Percentiles rank a stretch among this genome's conserved stretches.
Evolutionary conservation across 2,888 invertebrate species (phyloP).

Genomic region (Aspidiotus rigidus): DNA sequence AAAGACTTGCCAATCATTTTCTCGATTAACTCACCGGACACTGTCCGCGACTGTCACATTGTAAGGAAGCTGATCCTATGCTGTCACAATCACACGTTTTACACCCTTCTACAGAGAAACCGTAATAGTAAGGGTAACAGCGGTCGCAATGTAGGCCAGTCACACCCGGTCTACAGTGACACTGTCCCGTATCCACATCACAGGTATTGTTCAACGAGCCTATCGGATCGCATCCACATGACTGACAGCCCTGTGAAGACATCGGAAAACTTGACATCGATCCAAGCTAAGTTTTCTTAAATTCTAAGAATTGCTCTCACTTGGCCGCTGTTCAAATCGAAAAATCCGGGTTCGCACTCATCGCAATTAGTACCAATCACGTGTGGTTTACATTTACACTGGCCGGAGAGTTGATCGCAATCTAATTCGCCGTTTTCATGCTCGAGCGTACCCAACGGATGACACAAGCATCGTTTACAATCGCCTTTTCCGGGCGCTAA

Average conservation of each 20-base stretch:
- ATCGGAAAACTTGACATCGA: background rate
- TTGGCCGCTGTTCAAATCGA: slow-evolving; percentile 67
- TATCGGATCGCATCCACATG: slow-evolving; percentile 78
- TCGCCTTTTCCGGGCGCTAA: slow-evolving; percentile 81
- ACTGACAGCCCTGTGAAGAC: slow-evolving; percentile 57
- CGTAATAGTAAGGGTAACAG: slow-evolving; percentile 60
- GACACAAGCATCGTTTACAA: slow-evolving; percentile 80
- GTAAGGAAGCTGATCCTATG: slow-evolving; percentile 76
- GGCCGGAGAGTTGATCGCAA: slow-evolving; percentile 73
- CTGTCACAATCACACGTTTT: slow-evolving; percentile 78
- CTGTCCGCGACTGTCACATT: slow-evolving; percentile 79
- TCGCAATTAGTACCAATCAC: slow-evolving; percentile 75
- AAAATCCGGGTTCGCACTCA: slow-evolving; percentile 74
- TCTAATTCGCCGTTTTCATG: slow-evolving; percentile 60
- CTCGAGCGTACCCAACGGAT: slow-evolving; percentile 69
- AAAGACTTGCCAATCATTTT: too few species aligned
- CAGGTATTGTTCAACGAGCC: slow-evolving; percentile 66
- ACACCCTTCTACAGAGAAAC: slow-evolving; percentile 72
- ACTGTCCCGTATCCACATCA: slow-evolving; percentile 72
- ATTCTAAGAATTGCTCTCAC: slow-evolving; percentile 39
- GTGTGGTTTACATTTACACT: slow-evolving; percentile 69
- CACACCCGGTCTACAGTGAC: slow-evolving; percentile 77
- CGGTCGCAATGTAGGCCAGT: slow-evolving; percentile 55
- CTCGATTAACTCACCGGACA: slow-evolving; percentile 54
- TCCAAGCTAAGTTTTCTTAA: too few species aligned